Percentiles rank a stretch among this genome's conserved stretches.
Conservation (phyloP, 2,888 invertebrate genomes). For the Lamproptera curius region DNA sequence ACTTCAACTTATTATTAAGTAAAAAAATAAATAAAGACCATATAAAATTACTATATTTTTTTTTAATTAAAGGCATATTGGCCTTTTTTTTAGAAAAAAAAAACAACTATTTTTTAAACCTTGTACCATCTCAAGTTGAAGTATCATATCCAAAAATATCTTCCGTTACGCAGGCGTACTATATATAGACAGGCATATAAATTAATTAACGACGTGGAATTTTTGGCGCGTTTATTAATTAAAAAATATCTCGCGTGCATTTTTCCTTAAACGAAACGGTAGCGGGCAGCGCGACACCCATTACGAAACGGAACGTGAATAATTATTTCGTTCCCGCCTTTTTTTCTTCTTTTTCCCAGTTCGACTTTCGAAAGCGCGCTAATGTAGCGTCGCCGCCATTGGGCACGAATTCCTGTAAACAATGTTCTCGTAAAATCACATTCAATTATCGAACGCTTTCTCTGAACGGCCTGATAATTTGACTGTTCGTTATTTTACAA, state of each 20-base stretch:
- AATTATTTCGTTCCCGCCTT: conserved; percentile 77
- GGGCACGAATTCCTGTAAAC: conserved; percentile 70
- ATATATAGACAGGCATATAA: too few relatives aligned
- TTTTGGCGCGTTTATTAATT: not conserved
- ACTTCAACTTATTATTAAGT: not conserved
- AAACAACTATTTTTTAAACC: too few relatives aligned
- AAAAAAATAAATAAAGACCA: too few relatives aligned
- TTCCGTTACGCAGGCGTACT: too few relatives aligned
- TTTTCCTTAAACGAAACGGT: conserved; percentile 59
- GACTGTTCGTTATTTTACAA: conserved; percentile 44
- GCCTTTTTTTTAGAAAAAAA: too few relatives aligned
- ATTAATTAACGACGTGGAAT: too few relatives aligned
- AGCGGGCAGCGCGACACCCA: conserved; percentile 65
- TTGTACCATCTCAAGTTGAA: too few relatives aligned
- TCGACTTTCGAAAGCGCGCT: conserved; percentile 70
- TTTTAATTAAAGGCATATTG: too few relatives aligned
- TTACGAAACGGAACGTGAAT: conserved; percentile 76
- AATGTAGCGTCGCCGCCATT: conserved; percentile 64
- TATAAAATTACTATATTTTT: too few relatives aligned
- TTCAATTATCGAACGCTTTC: conserved; percentile 61
- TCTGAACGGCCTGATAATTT: conserved; percentile 60
- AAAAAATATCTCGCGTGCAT: conserved; percentile 10
- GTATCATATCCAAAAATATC: too few relatives aligned
- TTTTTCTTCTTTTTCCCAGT: conserved; percentile 58
- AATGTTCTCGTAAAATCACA: conserved; percentile 73